These are phyloP conservation scores for Drosophila pruinosa DNA, from an alignment of 1,140 invertebrate genomes.

Conservation along the genomic window DNA sequence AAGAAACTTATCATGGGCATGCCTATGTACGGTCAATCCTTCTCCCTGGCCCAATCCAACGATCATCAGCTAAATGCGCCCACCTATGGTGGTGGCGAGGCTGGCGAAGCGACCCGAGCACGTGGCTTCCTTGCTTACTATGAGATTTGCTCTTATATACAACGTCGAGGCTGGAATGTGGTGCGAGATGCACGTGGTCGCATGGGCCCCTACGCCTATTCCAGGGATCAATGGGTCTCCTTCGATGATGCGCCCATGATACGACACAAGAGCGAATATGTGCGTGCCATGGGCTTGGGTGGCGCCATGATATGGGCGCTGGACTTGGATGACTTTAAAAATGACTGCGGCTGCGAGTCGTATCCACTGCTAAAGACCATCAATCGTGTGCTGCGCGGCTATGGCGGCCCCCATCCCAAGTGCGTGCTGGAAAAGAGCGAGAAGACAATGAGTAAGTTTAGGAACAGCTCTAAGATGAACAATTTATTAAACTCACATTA, in stretches of 20 bases:
- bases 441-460: constrained; percentile 67
- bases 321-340: constrained; percentile 89
- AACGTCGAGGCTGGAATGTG: constrained; percentile 87
- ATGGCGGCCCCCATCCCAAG: constrained; percentile 82
- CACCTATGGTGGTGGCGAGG: constrained; percentile 90
- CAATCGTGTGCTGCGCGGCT: constrained; percentile 88
- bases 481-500: not conserved
- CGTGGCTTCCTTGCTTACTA: constrained; percentile 93
- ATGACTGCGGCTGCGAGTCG: constrained; percentile 90
- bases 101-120: constrained; percentile 91
- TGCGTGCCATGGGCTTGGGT: constrained; percentile 89
- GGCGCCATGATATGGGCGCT: constrained; percentile 95
- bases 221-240: constrained; percentile 92
- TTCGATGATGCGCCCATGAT: constrained; percentile 92
- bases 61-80: constrained; percentile 87
- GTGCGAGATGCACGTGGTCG: constrained; percentile 87
- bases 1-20: constrained; percentile 91
- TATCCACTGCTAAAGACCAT: constrained; percentile 91
- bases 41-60: constrained; percentile 87
- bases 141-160: constrained; percentile 90
- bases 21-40: constrained; percentile 93
- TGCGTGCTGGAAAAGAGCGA: constrained; percentile 65
- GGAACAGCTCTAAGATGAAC: too few relatives aligned
- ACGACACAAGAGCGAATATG: constrained; percentile 88
- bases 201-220: constrained; percentile 90